Evolutionary conservation across 2,888 invertebrate species (phyloP).

Genomic region (Xanthorhoe spadicearia): DNA sequence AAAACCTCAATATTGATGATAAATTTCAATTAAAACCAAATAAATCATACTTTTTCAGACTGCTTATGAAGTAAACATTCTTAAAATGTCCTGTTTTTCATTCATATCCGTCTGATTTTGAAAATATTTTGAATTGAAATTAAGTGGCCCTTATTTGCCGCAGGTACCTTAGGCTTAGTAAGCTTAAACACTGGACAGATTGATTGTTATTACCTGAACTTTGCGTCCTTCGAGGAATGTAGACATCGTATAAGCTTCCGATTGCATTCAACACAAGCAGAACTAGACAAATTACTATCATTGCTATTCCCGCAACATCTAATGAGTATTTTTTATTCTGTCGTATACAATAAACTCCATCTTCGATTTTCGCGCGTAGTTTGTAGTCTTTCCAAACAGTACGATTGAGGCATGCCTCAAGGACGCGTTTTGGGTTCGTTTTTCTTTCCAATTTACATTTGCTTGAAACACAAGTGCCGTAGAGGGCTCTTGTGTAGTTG

Average conservation of each 20-base stretch:
- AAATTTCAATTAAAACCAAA: too few species aligned
- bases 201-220: background rate
- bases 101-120: too few species aligned
- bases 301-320: background rate
- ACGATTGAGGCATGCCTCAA: slow-evolving; percentile 57
- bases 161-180: too few species aligned
- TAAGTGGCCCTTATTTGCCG: too few species aligned
- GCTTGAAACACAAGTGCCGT: slow-evolving; percentile 51
- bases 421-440: slow-evolving; percentile 38
- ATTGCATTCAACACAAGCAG: background rate
- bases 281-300: background rate
- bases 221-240: background rate
- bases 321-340: background rate
- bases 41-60: too few species aligned
- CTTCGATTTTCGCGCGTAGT: background rate
- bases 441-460: slow-evolving; percentile 45
- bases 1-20: too few species aligned
- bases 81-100: too few species aligned
- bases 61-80: too few species aligned
- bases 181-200: too few species aligned
- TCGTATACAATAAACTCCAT: background rate
- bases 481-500: slow-evolving; percentile 50
- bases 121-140: too few species aligned
- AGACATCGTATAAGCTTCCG: slow-evolving; percentile 1
- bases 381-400: slow-evolving; percentile 41